phyloP scores from a whole-genome alignment of 2,797 vertebrate species.

The Cygnus olor region DNA sequence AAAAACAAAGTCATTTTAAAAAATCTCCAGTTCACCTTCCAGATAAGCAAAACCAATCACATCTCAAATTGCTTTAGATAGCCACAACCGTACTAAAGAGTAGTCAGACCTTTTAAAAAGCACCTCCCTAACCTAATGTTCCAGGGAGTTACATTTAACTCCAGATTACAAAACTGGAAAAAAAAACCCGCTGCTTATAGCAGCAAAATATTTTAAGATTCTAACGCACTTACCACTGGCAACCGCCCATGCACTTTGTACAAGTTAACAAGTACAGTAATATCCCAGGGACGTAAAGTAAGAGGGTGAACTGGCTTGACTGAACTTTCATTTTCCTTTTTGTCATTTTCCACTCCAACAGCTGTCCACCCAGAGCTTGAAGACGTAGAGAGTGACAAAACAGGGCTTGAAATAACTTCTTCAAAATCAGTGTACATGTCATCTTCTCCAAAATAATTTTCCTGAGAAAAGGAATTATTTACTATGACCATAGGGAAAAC shows the following conservation, averaged over 20 bases:
- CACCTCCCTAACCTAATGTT: not conserved
- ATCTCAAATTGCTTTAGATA: not conserved
- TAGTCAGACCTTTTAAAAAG: not conserved
- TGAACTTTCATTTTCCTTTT: constrained; percentile 78
- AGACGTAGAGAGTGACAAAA: constrained; percentile 90
- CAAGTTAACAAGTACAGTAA: constrained; percentile 95
- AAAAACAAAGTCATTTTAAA: not conserved
- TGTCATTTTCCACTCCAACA: constrained; percentile 87
- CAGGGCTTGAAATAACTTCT: constrained; percentile 90
- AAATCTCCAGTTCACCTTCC: not conserved
- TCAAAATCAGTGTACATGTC: constrained; percentile 99
- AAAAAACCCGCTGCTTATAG: not conserved
- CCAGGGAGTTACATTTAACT: not conserved
- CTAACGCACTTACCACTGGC: constrained; percentile 85
- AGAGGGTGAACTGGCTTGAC: constrained; percentile 86
- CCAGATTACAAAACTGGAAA: not conserved
- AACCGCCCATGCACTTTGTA: constrained; percentile 98
- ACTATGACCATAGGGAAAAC: not conserved
- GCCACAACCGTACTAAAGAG: not conserved
- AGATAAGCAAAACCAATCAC: not conserved
- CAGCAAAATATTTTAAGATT: not conserved
- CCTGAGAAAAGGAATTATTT: constrained; percentile 76
- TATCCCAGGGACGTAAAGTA: constrained; percentile 94
- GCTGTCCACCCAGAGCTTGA: constrained; percentile 94
- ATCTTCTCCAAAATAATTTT: constrained; percentile 98